Evolutionary conservation across 2,888 invertebrate genomes (phyloP).

Genomic region (Amphipoea lucens): DNA sequence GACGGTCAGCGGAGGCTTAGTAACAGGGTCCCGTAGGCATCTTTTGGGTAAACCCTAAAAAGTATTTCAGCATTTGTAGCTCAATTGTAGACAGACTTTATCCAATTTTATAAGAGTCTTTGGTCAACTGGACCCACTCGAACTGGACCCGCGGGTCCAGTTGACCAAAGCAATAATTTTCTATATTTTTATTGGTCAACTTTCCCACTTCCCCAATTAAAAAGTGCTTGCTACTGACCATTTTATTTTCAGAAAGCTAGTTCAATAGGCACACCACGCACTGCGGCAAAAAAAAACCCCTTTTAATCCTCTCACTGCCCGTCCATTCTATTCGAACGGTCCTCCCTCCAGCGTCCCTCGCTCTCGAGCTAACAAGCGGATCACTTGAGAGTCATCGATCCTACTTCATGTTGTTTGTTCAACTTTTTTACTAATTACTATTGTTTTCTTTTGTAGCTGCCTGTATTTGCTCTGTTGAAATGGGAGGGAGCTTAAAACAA

Average conservation of each 20-base stretch:
- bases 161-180: too few relatives aligned
- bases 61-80: not conserved
- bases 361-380: constrained; percentile 53
- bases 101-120: too few relatives aligned
- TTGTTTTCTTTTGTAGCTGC: constrained; percentile 26
- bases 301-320: constrained; percentile 1
- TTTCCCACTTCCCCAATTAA: not conserved
- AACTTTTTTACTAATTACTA: constrained; percentile 36
- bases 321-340: constrained; percentile 1
- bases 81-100: too few relatives aligned
- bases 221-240: not conserved
- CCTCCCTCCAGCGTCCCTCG: constrained; percentile 17
- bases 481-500: not conserved
- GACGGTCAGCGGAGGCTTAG: too few relatives aligned
- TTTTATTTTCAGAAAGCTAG: not conserved
- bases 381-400: constrained; percentile 55
- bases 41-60: not conserved
- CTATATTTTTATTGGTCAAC: not conserved
- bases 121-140: too few relatives aligned
- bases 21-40: too few relatives aligned
- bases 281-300: not conserved
- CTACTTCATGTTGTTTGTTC: constrained; percentile 35
- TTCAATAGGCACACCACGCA: not conserved
- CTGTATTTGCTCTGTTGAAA: not conserved
- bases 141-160: too few relatives aligned